Evolutionary conservation across 53 echinoderm and acorn worm species (phyloP).

Genomic region (Holothuria scabra): DNA sequence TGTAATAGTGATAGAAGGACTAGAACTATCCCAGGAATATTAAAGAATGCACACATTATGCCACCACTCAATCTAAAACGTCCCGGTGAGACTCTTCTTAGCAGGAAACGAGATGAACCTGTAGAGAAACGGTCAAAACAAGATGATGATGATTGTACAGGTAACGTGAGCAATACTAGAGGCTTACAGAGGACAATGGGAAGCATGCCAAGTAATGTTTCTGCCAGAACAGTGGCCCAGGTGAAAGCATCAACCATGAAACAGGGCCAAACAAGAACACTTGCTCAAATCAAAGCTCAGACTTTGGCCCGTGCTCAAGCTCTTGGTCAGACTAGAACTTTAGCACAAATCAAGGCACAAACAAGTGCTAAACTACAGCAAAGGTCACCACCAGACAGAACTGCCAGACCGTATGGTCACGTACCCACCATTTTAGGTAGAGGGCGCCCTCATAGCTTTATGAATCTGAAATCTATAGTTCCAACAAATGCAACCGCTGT

Average conservation of each 20-base stretch:
- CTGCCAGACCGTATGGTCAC: constrained; percentile 67
- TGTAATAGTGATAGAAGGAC: constrained; percentile 33
- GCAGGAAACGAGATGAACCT: constrained; percentile 6
- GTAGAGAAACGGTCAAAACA: constrained; percentile 34
- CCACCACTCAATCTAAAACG: constrained; percentile 31
- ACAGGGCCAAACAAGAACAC: constrained; percentile 84
- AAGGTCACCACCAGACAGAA: constrained; percentile 70
- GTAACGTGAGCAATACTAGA: constrained; percentile 1
- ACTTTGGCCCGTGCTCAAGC: constrained; percentile 78
- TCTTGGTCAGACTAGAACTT: constrained; percentile 87
- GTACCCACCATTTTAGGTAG: constrained; percentile 75
- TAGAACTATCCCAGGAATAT: constrained; percentile 19
- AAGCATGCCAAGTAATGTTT: neutral
- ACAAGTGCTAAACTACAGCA: constrained; percentile 83
- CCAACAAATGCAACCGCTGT: constrained; percentile 76
- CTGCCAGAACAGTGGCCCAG: constrained; percentile 65
- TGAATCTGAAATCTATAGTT: constrained; percentile 84
- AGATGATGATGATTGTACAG: constrained; percentile 27
- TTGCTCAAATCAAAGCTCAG: constrained; percentile 97
- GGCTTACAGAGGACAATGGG: constrained; percentile 31
- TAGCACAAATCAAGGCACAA: constrained; percentile 96
- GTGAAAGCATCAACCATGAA: constrained; percentile 55
- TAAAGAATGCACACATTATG: constrained; percentile 53
- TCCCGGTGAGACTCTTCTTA: constrained; percentile 10
- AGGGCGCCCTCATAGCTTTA: constrained; percentile 70